Conservation (phyloP, 2,113 vertebrate genomes). For the Galbula dea region DNA sequence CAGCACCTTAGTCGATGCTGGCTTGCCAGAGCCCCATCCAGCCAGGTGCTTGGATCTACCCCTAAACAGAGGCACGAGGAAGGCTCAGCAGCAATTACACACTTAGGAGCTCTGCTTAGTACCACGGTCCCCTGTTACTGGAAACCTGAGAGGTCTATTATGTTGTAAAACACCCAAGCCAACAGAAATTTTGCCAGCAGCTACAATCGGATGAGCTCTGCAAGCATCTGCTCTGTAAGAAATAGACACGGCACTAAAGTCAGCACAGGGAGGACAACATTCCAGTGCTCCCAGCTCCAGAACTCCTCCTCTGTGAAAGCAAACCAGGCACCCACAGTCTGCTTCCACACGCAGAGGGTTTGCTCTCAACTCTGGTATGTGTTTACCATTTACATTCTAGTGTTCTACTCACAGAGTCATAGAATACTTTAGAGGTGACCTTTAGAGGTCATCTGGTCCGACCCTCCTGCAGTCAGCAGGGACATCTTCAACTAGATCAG, state of each 20-base stretch:
- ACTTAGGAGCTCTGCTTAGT: not conserved
- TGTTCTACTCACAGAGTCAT: not conserved
- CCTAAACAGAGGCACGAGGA: not conserved
- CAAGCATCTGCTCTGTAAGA: not conserved
- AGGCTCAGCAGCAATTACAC: not conserved
- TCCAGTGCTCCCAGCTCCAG: not conserved
- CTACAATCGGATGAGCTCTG: not conserved
- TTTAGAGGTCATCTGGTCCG: too few species aligned
- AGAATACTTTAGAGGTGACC: too few species aligned
- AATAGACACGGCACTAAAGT: not conserved
- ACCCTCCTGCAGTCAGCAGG: too few species aligned
- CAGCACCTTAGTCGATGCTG: not conserved
- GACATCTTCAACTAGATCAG: too few species aligned
- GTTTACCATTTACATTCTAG: not conserved
- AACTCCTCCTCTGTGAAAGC: not conserved
- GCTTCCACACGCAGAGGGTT: not conserved
- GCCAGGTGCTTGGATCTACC: not conserved
- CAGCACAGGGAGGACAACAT: accelerated
- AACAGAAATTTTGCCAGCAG: not conserved
- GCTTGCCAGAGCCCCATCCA: not conserved
- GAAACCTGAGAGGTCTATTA: not conserved
- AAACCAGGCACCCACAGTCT: not conserved
- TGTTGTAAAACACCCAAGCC: not conserved
- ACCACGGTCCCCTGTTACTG: not conserved
- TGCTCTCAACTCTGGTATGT: not conserved